phyloP scores from a whole-genome alignment of 1,140 invertebrate genomes.

The Notospermus geniculatus region DNA sequence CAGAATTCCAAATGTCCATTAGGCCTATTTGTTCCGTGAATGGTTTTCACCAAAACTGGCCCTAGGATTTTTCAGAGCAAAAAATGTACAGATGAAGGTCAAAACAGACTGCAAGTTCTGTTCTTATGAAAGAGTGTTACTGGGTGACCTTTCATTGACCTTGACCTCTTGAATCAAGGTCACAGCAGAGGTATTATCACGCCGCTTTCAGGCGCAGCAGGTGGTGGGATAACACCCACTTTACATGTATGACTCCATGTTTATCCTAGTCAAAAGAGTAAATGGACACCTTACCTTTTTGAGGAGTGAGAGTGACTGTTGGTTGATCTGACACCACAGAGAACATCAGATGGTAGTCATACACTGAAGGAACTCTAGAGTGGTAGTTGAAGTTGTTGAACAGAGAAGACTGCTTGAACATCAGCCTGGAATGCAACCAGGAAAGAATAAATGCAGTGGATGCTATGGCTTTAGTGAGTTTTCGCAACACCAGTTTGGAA shows the following conservation, averaged over 20 bases:
- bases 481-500: too few relatives aligned
- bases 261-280: too few relatives aligned
- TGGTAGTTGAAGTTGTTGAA: slow-evolving; percentile 52
- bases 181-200: too few relatives aligned
- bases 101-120: neutral
- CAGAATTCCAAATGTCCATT: too few relatives aligned
- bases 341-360: slow-evolving; percentile 58
- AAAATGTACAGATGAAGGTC: too few relatives aligned
- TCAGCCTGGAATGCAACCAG: too few relatives aligned
- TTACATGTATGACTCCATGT: slow-evolving; percentile 6
- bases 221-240: slow-evolving; percentile 5
- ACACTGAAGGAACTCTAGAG: slow-evolving; percentile 66
- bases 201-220: neutral
- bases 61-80: neutral
- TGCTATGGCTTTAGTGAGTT: too few relatives aligned
- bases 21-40: neutral
- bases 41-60: neutral
- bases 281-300: slow-evolving; percentile 17
- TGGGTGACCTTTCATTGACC: too few relatives aligned
- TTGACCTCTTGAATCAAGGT: too few relatives aligned
- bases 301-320: slow-evolving; percentile 57
- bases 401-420: slow-evolving; percentile 50
- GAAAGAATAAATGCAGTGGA: too few relatives aligned
- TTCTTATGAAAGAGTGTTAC: neutral
- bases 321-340: too few relatives aligned